phyloP scores from a whole-genome alignment of 2,113 vertebrate genomes.

The Phalacrocorax brasilianus region DNA sequence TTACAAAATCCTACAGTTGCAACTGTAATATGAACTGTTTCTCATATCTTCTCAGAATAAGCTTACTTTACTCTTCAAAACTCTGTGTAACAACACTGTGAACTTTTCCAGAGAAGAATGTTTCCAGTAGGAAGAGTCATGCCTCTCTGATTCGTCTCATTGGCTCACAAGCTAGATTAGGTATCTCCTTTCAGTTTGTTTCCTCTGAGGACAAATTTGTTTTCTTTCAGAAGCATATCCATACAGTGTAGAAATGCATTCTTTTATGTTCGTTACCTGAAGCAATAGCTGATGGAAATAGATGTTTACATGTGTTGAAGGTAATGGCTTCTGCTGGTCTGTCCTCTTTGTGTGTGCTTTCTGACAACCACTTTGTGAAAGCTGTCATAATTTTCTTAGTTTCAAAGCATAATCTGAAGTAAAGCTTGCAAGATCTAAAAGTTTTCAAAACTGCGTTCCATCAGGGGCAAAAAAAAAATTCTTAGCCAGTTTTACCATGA shows the following conservation, averaged over 20 bases:
- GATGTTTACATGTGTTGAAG: background rate
- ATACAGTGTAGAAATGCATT: background rate
- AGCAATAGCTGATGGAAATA: background rate
- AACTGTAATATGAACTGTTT: background rate
- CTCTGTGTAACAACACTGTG: background rate
- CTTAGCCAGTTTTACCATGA: background rate
- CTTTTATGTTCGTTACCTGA: background rate
- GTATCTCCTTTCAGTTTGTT: background rate
- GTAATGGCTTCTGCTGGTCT: background rate
- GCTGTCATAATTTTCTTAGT: background rate
- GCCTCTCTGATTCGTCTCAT: background rate
- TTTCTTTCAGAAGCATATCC: background rate
- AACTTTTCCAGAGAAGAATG: background rate
- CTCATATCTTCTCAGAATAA: background rate
- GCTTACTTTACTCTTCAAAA: background rate
- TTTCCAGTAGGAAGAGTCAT: background rate
- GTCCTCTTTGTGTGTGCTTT: background rate
- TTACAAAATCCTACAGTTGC: background rate
- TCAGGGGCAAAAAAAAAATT: no score
- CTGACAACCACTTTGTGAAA: background rate
- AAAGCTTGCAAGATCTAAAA: background rate
- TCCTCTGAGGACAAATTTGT: background rate
- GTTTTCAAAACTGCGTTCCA: background rate
- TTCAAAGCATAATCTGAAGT: background rate
- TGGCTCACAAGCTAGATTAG: background rate